phyloP scores from a whole-genome alignment of 2,888 invertebrate genomes.

The Phania funesta region DNA sequence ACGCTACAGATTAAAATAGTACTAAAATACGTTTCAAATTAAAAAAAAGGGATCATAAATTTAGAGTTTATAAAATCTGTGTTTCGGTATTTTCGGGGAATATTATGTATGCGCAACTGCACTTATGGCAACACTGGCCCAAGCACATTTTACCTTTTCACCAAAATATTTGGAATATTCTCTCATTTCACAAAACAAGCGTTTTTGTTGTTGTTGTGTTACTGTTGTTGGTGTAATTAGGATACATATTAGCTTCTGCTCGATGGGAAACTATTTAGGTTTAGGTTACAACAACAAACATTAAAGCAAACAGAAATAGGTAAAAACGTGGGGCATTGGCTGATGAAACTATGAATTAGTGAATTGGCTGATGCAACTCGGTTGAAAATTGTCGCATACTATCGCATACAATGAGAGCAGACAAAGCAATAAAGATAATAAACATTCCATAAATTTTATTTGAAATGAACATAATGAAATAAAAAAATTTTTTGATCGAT shows the following conservation, averaged over 20 bases:
- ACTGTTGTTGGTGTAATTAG: conserved; percentile 20
- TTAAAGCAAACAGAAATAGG: not conserved
- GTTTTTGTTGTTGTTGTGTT: not conserved
- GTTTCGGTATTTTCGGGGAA: no score
- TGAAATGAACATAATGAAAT: no score
- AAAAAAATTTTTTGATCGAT: no score
- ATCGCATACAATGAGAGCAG: not conserved
- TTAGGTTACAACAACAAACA: conserved; percentile 21
- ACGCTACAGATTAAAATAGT: no score
- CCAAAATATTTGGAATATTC: not conserved
- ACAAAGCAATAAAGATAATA: no score
- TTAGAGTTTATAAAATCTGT: no score
- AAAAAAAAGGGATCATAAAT: no score
- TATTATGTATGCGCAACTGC: no score
- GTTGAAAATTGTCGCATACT: conserved; percentile 48
- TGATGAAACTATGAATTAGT: conserved; percentile 51
- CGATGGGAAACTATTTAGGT: conserved; percentile 32
- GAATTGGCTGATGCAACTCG: conserved; percentile 63
- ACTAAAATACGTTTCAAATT: no score
- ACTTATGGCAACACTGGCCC: no score
- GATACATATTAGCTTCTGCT: conserved; percentile 5
- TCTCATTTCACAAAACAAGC: not conserved
- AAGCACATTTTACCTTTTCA: no score
- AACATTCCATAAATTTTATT: no score
- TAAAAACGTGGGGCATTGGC: conserved; percentile 38